Conservation (phyloP, 2,888 invertebrate species). For the Hydraecia micacea region DNA sequence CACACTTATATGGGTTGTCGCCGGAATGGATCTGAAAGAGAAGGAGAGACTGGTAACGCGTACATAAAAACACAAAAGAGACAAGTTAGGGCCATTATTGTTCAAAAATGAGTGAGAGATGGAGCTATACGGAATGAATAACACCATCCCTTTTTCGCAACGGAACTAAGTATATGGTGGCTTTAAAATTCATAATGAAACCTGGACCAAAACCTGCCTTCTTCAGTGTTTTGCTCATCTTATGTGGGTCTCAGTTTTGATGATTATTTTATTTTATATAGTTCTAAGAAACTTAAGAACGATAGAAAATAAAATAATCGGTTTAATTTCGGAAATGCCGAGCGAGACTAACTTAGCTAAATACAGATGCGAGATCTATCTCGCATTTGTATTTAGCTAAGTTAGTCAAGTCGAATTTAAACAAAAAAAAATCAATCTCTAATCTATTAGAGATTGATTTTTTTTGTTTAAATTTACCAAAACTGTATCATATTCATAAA, state of each 20-base stretch:
- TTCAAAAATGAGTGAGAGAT: neutral
- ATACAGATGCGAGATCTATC: no score
- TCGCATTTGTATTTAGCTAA: no score
- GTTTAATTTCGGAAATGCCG: no score
- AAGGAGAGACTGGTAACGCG: neutral
- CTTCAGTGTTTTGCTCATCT: neutral
- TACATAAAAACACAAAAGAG: neutral
- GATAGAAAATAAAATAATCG: no score
- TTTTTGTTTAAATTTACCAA: no score
- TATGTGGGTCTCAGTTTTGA: neutral
- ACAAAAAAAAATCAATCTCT: no score
- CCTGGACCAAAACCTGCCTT: neutral
- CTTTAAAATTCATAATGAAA: neutral
- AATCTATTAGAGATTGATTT: no score
- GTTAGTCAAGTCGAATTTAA: no score
- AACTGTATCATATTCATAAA: no score
- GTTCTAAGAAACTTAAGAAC: neutral
- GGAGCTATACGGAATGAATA: neutral
- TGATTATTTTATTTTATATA: neutral
- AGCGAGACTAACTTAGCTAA: no score
- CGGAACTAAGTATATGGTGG: neutral
- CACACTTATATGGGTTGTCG: slow-evolving; percentile 82
- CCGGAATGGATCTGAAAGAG: slow-evolving; percentile 55
- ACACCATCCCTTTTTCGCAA: neutral
- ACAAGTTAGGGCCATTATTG: neutral